Evolutionary conservation across 2,797 vertebrate genomes (phyloP), one percentile per base, ranked within the genome.

Genomic region (Lepus oiostolus): DNA sequence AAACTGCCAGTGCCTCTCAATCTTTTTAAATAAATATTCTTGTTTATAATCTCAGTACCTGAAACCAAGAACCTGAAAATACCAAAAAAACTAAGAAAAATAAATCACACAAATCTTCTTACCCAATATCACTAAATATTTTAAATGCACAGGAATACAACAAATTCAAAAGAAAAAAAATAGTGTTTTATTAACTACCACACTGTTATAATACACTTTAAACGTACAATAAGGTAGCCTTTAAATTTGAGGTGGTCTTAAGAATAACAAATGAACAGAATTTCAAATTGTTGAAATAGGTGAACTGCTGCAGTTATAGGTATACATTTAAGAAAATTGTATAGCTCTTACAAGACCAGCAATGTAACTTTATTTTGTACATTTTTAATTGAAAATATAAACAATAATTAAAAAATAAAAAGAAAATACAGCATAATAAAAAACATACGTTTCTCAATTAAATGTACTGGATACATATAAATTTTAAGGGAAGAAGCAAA

Each of bases 141-240:
- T 93, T 94, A 95, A 97, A 97, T 76, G 85, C 95, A 97, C 97
- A 98, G 97, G 97, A 98, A 95, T 96, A 98, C 98, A 98, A 98
- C 98, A 98, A 98, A 98, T 97, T 96, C 95, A 98, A 98, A 98
- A 98, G 98, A 98, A 99, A 98, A 98, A 98, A 99, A 98, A 99
- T 98, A 99, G 98, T 99, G 99, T 99, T 99, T 98, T 98, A 98
- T 98, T 98, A 98, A 98, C 98, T 98, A 98, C 99, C 98, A 99
- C 98, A 98, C 97, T 98, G 98, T 98, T 98, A 98, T 99, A 98
- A 98, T 98, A 98, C 98, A 98, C 98, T 98, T 99, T 98, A 98
- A 99, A 99, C 98, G 98, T 98, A 98, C 98, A 99, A 98, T 98
- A 98, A 98, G 98, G 98, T 98, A 98, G 98, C 97, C 98, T 98